Evolutionary conservation across 1,140 invertebrate genomes (phyloP), one percentile per base, ranked within the genome.

Genomic region (Dufourea novaeangliae): DNA sequence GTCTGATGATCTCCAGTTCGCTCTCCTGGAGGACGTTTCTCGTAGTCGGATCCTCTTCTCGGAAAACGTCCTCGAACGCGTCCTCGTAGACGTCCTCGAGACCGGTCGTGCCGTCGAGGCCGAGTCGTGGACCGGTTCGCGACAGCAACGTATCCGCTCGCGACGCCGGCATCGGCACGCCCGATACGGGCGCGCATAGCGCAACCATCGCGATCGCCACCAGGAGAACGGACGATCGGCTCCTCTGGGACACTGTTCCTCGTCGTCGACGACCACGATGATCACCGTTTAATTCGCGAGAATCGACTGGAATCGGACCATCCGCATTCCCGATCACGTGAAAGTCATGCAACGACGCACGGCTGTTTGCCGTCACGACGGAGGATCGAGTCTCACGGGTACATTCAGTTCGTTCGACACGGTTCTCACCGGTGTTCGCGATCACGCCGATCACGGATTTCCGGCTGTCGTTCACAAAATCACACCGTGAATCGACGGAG

Each of bases 1-100:
- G 85, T 57, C 91, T 89, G 80, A 93, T 91, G 73, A 85, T 86
- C 69, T 90, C 88, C 34, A 92, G 81, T 64, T 91, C 90, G 59
- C 80, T 73, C 29, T 84, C 77, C 66, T 71, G 69, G 41, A 86
- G 67, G 8, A 63, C 14, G 72, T 54, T 83, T 12, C 78, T 71
- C 70, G 70, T 54, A 22, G 44, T 29, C 17, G 14, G 29, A 10
- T 78, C 77, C 46, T 79, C 63, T 32, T 75, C 68, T 67, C 39
- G 59, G 63, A 71, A 32, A 29, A 11, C 73, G 27, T 80, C 39
- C 64, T 70, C 78, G 69, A 82, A 76, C 12, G 22, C 22, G 22
- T 79, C 74, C 69, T 73, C 62, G 79, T 67, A 74, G 59, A 67
- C 66, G 57, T 64, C 56, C 66, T 71, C 64, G 73, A 74, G 77